phyloP scores from a whole-genome alignment of 2,888 invertebrate genomes.

The Conops quadrifasciatus region DNA sequence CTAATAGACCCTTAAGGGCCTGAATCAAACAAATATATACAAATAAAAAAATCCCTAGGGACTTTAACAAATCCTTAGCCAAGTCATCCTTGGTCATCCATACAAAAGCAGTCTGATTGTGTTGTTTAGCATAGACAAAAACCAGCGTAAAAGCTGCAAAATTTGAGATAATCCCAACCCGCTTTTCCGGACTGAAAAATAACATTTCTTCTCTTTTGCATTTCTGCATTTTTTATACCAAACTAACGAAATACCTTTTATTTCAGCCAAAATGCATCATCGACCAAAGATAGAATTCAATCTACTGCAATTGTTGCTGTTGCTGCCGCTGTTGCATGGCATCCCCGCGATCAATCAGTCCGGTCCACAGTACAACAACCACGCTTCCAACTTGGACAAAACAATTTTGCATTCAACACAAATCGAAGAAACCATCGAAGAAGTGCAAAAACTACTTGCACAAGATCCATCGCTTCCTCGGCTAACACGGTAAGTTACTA shows the following conservation, averaged over 20 bases:
- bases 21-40: no score
- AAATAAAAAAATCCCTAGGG: no score
- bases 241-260: not conserved
- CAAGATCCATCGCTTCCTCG: constrained; percentile 62
- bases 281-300: constrained; percentile 31
- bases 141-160: no score
- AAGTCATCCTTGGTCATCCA: no score
- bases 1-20: no score
- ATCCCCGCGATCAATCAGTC: constrained; percentile 49
- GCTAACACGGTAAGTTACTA: constrained; percentile 57
- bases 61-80: no score
- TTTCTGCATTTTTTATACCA: not conserved
- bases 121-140: no score
- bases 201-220: not conserved
- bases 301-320: constrained; percentile 37
- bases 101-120: no score
- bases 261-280: constrained; percentile 38
- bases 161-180: no score
- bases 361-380: constrained; percentile 47
- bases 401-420: constrained; percentile 54
- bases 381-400: constrained; percentile 51
- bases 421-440: constrained; percentile 61
- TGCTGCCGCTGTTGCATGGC: constrained; percentile 34
- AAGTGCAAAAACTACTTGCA: constrained; percentile 63
- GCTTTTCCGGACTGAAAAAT: no score